Percentiles rank a stretch among this genome's conserved stretches.
Conservation (phyloP, 2,113 vertebrate species). For the Anoura caudifer region DNA sequence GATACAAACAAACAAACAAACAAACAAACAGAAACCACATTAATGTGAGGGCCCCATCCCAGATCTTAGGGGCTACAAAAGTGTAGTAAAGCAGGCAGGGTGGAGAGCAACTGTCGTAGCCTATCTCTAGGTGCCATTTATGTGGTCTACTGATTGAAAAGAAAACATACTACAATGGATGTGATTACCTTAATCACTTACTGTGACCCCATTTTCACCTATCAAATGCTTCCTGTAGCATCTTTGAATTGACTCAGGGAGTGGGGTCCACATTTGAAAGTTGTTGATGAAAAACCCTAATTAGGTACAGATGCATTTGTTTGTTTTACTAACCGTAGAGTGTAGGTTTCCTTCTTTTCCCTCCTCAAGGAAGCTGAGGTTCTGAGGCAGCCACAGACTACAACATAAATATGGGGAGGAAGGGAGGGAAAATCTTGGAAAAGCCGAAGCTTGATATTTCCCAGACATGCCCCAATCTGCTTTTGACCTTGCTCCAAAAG, state of each 20-base stretch:
- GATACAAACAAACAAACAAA: not conserved
- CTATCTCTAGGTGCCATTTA: not conserved
- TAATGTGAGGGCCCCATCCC: not conserved
- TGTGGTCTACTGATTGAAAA: not conserved
- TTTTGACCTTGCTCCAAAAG: conserved; percentile 54
- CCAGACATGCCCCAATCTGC: conserved; percentile 46
- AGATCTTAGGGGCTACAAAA: not conserved
- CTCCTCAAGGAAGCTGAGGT: conserved; percentile 36
- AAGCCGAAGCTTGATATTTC: conserved; percentile 40
- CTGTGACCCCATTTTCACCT: not conserved
- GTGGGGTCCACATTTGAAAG: not conserved
- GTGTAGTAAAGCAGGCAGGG: not conserved
- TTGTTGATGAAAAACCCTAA: not conserved
- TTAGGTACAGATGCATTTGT: not conserved
- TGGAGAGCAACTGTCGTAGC: not conserved
- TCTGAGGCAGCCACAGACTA: conserved; percentile 12
- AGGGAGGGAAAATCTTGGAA: conserved; percentile 26
- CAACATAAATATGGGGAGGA: conserved; percentile 1
- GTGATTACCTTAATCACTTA: not conserved
- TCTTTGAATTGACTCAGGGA: not conserved
- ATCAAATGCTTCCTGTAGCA: not conserved
- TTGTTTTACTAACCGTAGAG: not conserved
- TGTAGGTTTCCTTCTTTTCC: conserved; percentile 27
- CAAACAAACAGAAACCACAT: not conserved
- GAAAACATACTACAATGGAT: not conserved